phyloP scores from a whole-genome alignment of 2,797 vertebrate genomes.

The Salarias fasciatus region DNA sequence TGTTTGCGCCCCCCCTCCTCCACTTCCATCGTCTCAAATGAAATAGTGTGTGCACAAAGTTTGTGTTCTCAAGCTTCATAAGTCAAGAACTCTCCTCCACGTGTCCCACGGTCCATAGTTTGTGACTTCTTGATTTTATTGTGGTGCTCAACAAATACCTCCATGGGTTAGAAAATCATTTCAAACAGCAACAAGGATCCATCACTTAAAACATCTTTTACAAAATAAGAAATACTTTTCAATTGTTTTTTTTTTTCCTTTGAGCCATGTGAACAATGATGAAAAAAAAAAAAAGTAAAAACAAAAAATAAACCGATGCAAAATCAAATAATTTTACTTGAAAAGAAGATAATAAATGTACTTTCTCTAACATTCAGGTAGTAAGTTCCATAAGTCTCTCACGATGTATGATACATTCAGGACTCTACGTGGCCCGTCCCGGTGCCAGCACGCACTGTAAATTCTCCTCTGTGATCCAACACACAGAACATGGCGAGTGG shows the following conservation, averaged over 20 bases:
- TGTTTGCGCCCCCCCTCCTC: constrained; percentile 26
- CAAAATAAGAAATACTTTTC: constrained; percentile 69
- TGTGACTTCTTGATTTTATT: constrained; percentile 66
- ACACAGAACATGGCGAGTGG: constrained; percentile 72
- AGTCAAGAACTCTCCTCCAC: constrained; percentile 45
- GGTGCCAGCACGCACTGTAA: constrained; percentile 51
- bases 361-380: constrained; percentile 83
- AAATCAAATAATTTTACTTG: constrained; percentile 67
- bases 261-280: constrained; percentile 67
- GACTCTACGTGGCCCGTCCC: constrained; percentile 63
- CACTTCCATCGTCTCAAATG: not conserved
- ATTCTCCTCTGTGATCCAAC: constrained; percentile 62
- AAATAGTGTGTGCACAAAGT: constrained; percentile 23
- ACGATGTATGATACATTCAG: constrained; percentile 80
- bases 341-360: constrained; percentile 73
- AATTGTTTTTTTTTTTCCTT: constrained; percentile 32
- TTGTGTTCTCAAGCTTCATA: constrained; percentile 20
- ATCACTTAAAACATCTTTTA: constrained; percentile 69
- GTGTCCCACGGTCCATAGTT: constrained; percentile 49
- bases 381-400: constrained; percentile 77
- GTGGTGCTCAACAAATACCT: constrained; percentile 63
- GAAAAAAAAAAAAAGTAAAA: constrained; percentile 52
- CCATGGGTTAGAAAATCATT: constrained; percentile 64
- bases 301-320: constrained; percentile 38
- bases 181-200: constrained; percentile 69